These are phyloP conservation scores for Oreochromis niloticus DNA, from an alignment of 2,113 vertebrate genomes.

Conservation along the genomic window DNA sequence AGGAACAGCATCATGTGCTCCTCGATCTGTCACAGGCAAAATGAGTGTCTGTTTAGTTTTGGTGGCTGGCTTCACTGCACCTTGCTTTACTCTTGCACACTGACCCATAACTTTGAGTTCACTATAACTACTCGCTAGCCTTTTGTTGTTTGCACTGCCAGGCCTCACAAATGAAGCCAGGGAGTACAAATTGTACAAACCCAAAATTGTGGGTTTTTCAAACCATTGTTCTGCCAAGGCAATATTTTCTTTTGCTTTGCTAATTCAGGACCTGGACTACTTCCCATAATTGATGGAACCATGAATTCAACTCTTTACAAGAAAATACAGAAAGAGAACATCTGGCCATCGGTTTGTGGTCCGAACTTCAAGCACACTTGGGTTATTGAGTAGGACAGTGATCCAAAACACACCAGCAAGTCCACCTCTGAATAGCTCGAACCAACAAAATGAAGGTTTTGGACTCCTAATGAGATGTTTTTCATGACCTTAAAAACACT, in stretches of 20 bases:
- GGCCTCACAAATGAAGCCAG: not conserved
- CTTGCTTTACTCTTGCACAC: not conserved
- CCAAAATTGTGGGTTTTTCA: not conserved
- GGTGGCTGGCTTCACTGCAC: not conserved
- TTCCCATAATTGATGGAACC: not conserved
- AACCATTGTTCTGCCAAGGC: not conserved
- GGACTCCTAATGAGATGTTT: not conserved
- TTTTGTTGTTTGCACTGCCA: not conserved
- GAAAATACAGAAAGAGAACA: not conserved
- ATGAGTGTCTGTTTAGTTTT: not conserved
- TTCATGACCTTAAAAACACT: not conserved
- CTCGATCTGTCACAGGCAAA: not conserved
- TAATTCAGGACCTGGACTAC: not conserved
- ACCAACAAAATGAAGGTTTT: not conserved
- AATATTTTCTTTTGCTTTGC: not conserved
- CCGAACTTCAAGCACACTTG: not conserved
- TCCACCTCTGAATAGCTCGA: fast-evolving
- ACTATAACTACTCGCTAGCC: not conserved
- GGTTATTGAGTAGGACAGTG: not conserved
- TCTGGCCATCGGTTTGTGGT: not conserved
- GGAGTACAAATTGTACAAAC: not conserved
- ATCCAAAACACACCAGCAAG: not conserved
- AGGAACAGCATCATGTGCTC: not conserved
- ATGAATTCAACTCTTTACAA: not conserved
- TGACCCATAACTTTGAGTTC: not conserved